Evolutionary conservation across 2,113 vertebrate genomes (phyloP).

Genomic region (Mormyrus iriodes): DNA sequence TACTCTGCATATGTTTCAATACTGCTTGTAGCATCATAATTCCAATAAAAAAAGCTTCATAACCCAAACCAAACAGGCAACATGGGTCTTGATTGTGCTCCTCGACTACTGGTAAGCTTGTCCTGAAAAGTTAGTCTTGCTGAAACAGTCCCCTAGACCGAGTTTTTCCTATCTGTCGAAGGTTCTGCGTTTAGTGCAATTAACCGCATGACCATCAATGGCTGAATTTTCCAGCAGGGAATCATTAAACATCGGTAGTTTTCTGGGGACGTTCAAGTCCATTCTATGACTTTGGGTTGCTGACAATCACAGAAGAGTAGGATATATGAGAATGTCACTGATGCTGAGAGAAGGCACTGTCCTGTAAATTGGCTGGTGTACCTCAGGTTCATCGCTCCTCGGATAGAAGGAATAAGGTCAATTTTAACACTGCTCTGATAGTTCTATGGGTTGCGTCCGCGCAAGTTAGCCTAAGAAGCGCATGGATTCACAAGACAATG

Average conservation of each 20-base stretch:
- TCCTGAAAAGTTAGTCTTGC: background rate
- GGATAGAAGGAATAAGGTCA: conserved; percentile 32
- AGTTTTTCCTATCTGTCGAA: background rate
- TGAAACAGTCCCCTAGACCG: background rate
- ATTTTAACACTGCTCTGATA: background rate
- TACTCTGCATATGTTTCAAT: background rate
- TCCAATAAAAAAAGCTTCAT: background rate
- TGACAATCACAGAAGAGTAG: background rate
- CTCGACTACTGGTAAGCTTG: background rate
- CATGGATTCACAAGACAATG: conserved; percentile 40
- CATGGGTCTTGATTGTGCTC: background rate
- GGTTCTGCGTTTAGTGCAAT: background rate
- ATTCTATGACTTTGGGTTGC: background rate
- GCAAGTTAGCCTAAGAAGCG: conserved; percentile 41
- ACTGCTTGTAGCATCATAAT: background rate
- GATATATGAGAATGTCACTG: background rate
- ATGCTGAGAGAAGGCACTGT: conserved; percentile 68
- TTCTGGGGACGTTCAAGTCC: background rate
- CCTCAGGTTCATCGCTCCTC: conserved; percentile 72
- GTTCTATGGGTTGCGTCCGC: conserved; percentile 37
- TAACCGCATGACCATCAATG: background rate
- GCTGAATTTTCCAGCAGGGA: background rate
- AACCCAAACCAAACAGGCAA: background rate
- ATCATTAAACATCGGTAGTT: background rate
- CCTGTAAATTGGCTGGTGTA: conserved; percentile 71